Evolutionary conservation across 2,113 vertebrate species (phyloP).

Genomic region (Myrmophylax atrothorax): DNA sequence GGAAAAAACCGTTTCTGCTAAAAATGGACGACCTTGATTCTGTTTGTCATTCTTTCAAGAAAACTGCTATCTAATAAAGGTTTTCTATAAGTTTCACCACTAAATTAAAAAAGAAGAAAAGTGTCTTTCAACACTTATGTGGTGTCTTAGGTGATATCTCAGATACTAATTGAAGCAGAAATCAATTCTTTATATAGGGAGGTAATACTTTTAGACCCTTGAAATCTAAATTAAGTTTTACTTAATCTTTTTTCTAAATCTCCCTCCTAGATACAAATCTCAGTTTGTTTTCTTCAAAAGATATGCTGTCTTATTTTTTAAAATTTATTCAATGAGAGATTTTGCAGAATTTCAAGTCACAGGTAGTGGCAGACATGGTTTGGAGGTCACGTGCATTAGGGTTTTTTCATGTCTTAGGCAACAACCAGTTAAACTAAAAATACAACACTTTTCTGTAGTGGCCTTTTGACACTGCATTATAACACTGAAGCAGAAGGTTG

Average conservation of each 20-base stretch:
- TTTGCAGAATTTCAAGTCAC: not conserved
- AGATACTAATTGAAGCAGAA: not conserved
- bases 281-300: not conserved
- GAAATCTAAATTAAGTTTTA: conserved; percentile 4
- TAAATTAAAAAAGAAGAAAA: conserved; percentile 8
- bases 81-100: not conserved
- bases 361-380: not conserved
- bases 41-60: conserved; percentile 24
- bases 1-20: not conserved
- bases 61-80: conserved; percentile 23
- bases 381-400: not conserved
- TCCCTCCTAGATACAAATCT: not conserved
- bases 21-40: conserved; percentile 35
- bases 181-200: not conserved
- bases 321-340: not conserved
- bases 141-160: not conserved
- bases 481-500: not conserved
- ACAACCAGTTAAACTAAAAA: not conserved
- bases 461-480: not conserved
- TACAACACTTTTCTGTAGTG: not conserved
- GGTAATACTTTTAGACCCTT: not conserved
- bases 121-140: not conserved
- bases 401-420: not conserved
- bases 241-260: not conserved
- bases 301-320: not conserved